Evolutionary conservation across 2,888 invertebrate genomes (phyloP), one percentile per base, ranked within the genome.

Genomic region (Platerodrilus igneus): DNA sequence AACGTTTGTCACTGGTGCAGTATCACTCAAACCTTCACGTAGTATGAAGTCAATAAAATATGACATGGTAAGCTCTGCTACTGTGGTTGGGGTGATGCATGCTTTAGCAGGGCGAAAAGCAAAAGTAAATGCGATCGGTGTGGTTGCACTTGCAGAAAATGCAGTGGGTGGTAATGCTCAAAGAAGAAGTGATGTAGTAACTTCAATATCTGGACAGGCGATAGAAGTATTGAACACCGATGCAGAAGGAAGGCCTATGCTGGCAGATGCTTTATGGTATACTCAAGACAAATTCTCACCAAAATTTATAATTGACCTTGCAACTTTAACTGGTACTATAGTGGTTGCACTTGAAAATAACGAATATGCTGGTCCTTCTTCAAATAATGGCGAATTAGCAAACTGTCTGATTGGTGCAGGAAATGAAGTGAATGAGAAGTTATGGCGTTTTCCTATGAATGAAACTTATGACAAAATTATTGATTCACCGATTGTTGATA

Each of bases 101-200:
- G 5, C 28, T 11, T 6, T 33, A 29, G 28, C 25, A 6, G 33
- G 6, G 4, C 33, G 4, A 4, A 29, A 5, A 28, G 6, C 26
- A 7, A 4, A 4, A 9, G 13, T 33, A 3, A 31, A 31, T 19
- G 19, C 19, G 3, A 31, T 22, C 8, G 31, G 22, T 4, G 31
- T 31, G 10, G 19, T 31, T 31, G 31, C 33, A 28, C 33, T 33
- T 30, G 4, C 6, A 10, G 23, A 21, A 28, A 33, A 33, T 33
- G 26, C 26, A 28, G 4, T 28, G 3, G 10, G 15, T 27, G 33
- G 21, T 33, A 33, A 29, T 30, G 33, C 33, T 4, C 22, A 22
- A 9, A 31, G 19, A 19, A 8, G 5, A 4, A 19, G 31, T 13
- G 31, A 31, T 31, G 10, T 31, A 19, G 31, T 31, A 19, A 31